Evolutionary conservation across 1,140 invertebrate species (phyloP).

Genomic region (Leptonema lineaticorne): DNA sequence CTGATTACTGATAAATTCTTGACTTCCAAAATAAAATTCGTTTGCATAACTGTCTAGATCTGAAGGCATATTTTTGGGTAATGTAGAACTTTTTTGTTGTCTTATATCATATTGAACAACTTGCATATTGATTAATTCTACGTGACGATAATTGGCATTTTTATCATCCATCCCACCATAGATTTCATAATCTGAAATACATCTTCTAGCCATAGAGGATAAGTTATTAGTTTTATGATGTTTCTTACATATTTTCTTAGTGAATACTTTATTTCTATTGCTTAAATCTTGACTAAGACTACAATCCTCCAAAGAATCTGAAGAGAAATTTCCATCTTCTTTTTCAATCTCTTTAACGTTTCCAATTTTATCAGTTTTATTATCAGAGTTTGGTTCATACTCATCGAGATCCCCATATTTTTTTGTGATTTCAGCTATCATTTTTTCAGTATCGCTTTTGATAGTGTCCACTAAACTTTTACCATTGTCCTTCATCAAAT

Average conservation of each 20-base stretch:
- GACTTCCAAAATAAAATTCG: slow-evolving; percentile 33
- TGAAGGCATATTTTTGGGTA: slow-evolving; percentile 56
- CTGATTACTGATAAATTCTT: slow-evolving; percentile 40
- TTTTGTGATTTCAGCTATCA: slow-evolving; percentile 63
- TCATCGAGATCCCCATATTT: slow-evolving; percentile 63
- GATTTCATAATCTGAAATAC: slow-evolving; percentile 77
- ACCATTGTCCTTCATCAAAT: slow-evolving; percentile 56
- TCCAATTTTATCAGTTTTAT: slow-evolving; percentile 24
- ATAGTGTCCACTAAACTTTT: slow-evolving; percentile 62
- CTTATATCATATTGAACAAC: slow-evolving; percentile 6
- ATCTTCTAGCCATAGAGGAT: slow-evolving; percentile 59
- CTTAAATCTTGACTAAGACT: slow-evolving; percentile 60
- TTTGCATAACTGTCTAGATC: slow-evolving; percentile 47
- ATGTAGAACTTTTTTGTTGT: slow-evolving; percentile 52
- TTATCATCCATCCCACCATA: slow-evolving; percentile 53
- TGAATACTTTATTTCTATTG: slow-evolving; percentile 54
- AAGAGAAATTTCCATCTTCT: slow-evolving; percentile 71
- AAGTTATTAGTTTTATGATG: slow-evolving; percentile 52
- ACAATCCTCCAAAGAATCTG: slow-evolving; percentile 73
- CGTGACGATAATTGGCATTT: slow-evolving; percentile 45
- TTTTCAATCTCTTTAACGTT: slow-evolving; percentile 45
- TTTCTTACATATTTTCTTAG: slow-evolving; percentile 57
- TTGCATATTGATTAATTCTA: slow-evolving; percentile 3
- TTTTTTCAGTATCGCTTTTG: slow-evolving; percentile 62
- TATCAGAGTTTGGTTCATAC: slow-evolving; percentile 46